phyloP scores from a whole-genome alignment of 2,888 invertebrate genomes.

The Drosophila robusta region DNA sequence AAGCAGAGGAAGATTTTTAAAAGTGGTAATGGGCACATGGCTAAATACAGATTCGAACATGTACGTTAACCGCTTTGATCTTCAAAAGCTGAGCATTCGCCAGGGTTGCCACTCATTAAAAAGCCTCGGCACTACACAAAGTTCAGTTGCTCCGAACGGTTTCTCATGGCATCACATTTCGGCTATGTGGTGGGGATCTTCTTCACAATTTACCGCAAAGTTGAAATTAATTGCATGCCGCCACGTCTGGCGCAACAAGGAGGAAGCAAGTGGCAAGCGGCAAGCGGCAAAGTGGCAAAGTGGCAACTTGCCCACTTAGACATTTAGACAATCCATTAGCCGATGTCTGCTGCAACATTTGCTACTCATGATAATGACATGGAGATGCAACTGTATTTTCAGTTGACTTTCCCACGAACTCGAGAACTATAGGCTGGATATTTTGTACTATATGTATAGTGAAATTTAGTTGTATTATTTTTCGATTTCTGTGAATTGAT shows the following conservation, averaged over 20 bases:
- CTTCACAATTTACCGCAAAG: constrained; percentile 35
- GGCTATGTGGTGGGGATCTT: constrained; percentile 12
- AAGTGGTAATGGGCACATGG: not conserved
- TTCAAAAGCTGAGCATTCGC: not conserved
- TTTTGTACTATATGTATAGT: not conserved
- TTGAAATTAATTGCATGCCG: constrained; percentile 37
- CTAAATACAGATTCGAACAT: not conserved
- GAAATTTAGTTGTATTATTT: not conserved
- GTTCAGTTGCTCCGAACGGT: constrained; percentile 3
- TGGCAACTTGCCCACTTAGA: constrained; percentile 46
- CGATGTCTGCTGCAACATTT: constrained; percentile 31
- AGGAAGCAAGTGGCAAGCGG: constrained; percentile 29
- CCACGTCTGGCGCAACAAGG: constrained; percentile 14
- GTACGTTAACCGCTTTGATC: constrained; percentile 14
- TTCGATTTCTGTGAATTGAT: too few species aligned
- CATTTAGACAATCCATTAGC: constrained; percentile 50
- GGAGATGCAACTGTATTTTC: constrained; percentile 10
- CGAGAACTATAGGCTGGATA: constrained; percentile 1
- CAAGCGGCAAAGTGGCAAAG: not conserved
- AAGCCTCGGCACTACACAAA: not conserved
- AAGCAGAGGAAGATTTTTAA: not conserved
- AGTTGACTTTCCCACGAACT: constrained; percentile 13
- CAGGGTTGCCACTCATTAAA: constrained; percentile 2
- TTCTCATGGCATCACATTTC: constrained; percentile 15
- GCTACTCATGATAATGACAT: constrained; percentile 4